A percentile compares a stretch with the other conserved stretches of the same genome.
phyloP scores from a whole-genome alignment of 2,888 invertebrate species.

The Acleris laterana region DNA sequence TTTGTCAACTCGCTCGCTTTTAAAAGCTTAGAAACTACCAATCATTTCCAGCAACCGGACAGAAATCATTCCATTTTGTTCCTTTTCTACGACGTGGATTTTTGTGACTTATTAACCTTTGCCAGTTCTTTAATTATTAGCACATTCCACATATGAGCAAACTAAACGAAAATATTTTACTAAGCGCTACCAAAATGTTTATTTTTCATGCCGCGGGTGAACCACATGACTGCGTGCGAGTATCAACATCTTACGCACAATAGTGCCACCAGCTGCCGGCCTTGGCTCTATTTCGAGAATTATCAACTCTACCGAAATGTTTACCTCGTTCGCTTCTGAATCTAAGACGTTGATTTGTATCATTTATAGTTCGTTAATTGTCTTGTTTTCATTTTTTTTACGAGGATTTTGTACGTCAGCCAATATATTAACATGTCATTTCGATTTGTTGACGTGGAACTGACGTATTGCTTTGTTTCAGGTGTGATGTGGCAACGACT shows the following conservation, averaged over 20 bases:
- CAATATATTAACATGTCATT: neutral
- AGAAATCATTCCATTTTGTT: too few species aligned
- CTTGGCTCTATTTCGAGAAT: constrained; percentile 47
- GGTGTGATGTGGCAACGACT: constrained; percentile 24
- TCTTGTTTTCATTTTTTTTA: constrained; percentile 7
- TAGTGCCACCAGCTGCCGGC: constrained; percentile 34
- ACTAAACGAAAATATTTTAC: neutral
- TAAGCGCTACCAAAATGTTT: constrained; percentile 5
- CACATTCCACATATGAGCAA: neutral
- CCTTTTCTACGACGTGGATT: too few species aligned
- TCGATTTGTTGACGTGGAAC: neutral
- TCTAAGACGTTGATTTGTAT: constrained; percentile 13
- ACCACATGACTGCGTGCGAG: constrained; percentile 41
- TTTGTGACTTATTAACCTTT: neutral
- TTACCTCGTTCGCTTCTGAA: constrained; percentile 24
- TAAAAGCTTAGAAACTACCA: too few species aligned
- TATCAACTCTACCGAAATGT: constrained; percentile 29
- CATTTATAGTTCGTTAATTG: constrained; percentile 5
- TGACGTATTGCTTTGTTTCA: constrained; percentile 14
- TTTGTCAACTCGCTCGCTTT: too few species aligned
- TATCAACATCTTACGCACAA: constrained; percentile 39
- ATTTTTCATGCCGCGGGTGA: constrained; percentile 43
- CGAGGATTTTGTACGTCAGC: neutral
- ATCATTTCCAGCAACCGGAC: too few species aligned
- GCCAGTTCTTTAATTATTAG: neutral